Evolutionary conservation across 2,113 vertebrate genomes (phyloP).

Genomic region (Isurus oxyrinchus): DNA sequence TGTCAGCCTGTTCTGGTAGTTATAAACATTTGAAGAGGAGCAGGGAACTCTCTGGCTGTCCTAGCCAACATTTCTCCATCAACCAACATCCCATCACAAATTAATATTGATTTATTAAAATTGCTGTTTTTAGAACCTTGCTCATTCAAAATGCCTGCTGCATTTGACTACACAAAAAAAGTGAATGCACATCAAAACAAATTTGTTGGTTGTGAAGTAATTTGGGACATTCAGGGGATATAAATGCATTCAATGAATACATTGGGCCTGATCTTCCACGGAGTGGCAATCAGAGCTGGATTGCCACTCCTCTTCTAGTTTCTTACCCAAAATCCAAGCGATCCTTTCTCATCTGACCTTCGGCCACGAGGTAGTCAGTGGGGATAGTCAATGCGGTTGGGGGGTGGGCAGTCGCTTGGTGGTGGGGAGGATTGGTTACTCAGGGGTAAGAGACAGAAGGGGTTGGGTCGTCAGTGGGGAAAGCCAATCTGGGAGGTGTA

Average conservation of each 20-base stretch:
- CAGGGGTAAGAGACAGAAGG: too few species aligned
- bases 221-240: not conserved
- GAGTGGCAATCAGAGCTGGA: too few species aligned
- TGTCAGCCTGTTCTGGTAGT: not conserved
- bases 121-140: not conserved
- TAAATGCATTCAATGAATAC: not conserved
- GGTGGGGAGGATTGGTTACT: too few species aligned
- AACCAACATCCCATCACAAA: not conserved
- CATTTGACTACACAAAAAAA: not conserved
- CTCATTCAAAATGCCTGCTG: not conserved
- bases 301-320: too few species aligned
- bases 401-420: too few species aligned
- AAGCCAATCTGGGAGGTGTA: too few species aligned
- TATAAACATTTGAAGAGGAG: not conserved
- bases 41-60: not conserved
- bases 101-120: not conserved
- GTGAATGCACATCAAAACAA: not conserved
- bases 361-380: too few species aligned
- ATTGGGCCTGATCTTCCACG: not conserved
- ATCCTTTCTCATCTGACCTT: too few species aligned
- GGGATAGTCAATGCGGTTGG: too few species aligned
- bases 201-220: not conserved
- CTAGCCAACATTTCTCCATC: not conserved
- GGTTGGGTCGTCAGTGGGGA: too few species aligned
- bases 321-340: too few species aligned